Percentiles rank a stretch among this genome's conserved stretches.
Evolutionary conservation across 2,113 vertebrate genomes (phyloP).

Genomic region (Pseudorhombus dupliciocellatus): DNA sequence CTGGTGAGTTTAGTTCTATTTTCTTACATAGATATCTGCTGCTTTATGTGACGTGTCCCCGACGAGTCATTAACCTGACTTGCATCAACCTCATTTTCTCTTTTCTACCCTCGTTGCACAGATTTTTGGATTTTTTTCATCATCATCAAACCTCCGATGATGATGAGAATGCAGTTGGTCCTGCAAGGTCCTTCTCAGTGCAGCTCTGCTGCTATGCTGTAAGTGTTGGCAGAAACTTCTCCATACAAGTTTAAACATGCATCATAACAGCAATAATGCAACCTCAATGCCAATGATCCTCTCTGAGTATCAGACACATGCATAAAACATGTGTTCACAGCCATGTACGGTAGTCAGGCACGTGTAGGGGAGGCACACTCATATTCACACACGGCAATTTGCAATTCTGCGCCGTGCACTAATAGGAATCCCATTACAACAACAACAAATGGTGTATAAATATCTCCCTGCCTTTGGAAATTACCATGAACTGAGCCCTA

Average conservation of each 20-base stretch:
- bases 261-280: neutral
- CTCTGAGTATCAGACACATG: conserved; percentile 1
- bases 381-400: conserved; percentile 23
- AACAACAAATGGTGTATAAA: conserved; percentile 54
- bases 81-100: neutral
- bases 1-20: conserved; percentile 41
- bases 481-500: conserved; percentile 53
- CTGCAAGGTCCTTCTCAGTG: conserved; percentile 40
- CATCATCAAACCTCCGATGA: conserved; percentile 7
- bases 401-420: conserved; percentile 29
- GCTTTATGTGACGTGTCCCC: neutral
- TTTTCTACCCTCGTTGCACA: conserved; percentile 3
- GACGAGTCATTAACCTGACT: neutral
- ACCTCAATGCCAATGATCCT: neutral
- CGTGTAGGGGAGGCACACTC: neutral
- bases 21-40: neutral
- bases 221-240: conserved; percentile 30
- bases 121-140: no score
- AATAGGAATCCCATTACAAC: conserved; percentile 51
- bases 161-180: conserved; percentile 29
- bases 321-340: neutral
- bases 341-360: neutral
- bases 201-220: conserved; percentile 51
- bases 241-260: neutral
- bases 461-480: conserved; percentile 36